Conservation (phyloP, 2,113 vertebrate genomes). For the Maccullochella peelii region DNA sequence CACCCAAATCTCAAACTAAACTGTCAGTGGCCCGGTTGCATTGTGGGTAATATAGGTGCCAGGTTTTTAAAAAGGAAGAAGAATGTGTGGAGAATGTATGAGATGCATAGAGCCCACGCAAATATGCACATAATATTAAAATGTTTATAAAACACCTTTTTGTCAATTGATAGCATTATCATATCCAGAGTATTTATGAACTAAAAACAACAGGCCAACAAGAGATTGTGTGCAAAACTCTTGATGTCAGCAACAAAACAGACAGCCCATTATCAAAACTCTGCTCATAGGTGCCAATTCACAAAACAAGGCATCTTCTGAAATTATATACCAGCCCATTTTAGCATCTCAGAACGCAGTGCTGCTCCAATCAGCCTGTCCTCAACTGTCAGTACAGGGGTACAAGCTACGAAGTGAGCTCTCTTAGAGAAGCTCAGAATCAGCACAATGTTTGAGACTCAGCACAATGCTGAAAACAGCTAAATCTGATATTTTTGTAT, state of each 20-base stretch:
- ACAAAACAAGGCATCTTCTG: neutral
- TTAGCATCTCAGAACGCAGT: slow-evolving; percentile 14
- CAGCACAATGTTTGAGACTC: slow-evolving; percentile 36
- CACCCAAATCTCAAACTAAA: no score
- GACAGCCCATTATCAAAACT: slow-evolving; percentile 8
- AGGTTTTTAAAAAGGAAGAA: neutral
- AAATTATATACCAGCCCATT: slow-evolving; percentile 20
- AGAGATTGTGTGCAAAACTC: neutral
- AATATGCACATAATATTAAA: neutral
- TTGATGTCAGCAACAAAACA: slow-evolving; percentile 5
- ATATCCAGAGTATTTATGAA: neutral
- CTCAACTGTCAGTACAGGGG: slow-evolving; percentile 57
- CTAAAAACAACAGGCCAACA: neutral
- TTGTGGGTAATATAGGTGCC: neutral
- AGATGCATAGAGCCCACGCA: no score
- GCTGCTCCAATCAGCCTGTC: slow-evolving; percentile 22
- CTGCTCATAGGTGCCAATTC: neutral
- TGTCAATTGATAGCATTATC: neutral
- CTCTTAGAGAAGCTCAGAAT: slow-evolving; percentile 30
- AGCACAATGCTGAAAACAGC: slow-evolving; percentile 53
- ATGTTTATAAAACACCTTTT: neutral
- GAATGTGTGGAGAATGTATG: no score
- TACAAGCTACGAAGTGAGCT: slow-evolving; percentile 20
- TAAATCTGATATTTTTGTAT: slow-evolving; percentile 10
- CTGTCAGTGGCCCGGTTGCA: neutral